A percentile compares a stretch with the other conserved stretches of the same genome.
Evolutionary conservation across 2,888 invertebrate genomes (phyloP).

Genomic region (Cryptocephalus moraei): DNA sequence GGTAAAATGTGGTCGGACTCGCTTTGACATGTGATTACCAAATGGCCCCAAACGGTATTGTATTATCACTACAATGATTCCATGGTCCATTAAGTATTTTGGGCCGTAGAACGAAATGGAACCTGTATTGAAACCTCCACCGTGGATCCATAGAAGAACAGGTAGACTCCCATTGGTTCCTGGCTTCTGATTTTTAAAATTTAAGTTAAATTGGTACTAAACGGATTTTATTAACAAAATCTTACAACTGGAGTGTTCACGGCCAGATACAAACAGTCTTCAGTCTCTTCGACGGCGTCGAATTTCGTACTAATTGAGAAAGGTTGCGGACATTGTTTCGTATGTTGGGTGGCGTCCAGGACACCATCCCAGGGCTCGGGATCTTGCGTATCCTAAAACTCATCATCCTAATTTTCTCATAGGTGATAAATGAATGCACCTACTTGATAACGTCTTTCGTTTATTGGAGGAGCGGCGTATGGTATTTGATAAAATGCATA

Average conservation of each 20-base stretch:
- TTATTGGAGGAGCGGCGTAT: too few relatives aligned
- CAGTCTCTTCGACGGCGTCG: constrained; percentile 10
- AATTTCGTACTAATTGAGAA: background rate
- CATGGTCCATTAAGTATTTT: constrained; percentile 45
- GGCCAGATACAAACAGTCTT: constrained; percentile 12
- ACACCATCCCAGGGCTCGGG: constrained; percentile 13
- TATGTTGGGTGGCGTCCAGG: constrained; percentile 10
- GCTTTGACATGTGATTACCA: constrained; percentile 29
- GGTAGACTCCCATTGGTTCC: constrained; percentile 15
- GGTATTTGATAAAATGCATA: too few relatives aligned
- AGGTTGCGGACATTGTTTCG: constrained; percentile 10
- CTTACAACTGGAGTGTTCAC: constrained; percentile 15
- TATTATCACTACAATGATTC: constrained; percentile 54
- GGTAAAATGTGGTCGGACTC: too few relatives aligned
- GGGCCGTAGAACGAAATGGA: constrained; percentile 18
- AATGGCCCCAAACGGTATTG: constrained; percentile 62
- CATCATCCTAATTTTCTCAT: too few relatives aligned
- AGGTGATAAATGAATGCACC: too few relatives aligned
- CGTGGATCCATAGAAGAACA: constrained; percentile 33
- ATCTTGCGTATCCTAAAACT: constrained; percentile 7
- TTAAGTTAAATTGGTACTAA: too few relatives aligned
- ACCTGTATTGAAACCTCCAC: constrained; percentile 27
- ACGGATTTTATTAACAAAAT: background rate
- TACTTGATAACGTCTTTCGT: too few relatives aligned
- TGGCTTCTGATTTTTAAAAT: too few relatives aligned